Evolutionary conservation across 2,797 vertebrate genomes (phyloP).

Genomic region (Spatula versicolor): DNA sequence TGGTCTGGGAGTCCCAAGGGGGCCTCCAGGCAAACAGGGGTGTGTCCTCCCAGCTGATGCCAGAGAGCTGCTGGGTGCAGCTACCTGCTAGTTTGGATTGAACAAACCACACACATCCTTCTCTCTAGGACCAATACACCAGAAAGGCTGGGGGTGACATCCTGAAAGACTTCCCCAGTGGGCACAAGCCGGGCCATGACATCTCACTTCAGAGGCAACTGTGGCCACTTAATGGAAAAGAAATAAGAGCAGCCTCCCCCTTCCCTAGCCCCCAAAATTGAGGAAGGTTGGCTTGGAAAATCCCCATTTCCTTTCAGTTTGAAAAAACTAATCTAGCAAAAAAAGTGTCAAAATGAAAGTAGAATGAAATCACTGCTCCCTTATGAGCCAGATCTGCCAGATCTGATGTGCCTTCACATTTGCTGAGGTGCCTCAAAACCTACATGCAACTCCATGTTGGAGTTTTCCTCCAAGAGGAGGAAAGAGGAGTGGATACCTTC

Average conservation of each 20-base stretch:
- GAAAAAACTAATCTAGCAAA: not conserved
- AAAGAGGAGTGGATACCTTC: not conserved
- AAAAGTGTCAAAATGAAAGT: not conserved
- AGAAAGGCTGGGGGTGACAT: rapidly evolving
- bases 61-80: not conserved
- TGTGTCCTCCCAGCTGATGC: not conserved
- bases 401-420: not conserved
- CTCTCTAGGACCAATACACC: not conserved
- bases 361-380: not conserved
- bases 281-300: not conserved
- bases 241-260: not conserved
- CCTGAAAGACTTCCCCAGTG: not conserved
- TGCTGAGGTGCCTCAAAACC: not conserved
- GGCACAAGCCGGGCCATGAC: not conserved
- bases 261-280: not conserved
- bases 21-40: rapidly evolving
- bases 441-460: too few relatives aligned
- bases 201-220: not conserved
- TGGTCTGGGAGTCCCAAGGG: not conserved
- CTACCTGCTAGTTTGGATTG: rapidly evolving
- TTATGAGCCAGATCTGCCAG: not conserved
- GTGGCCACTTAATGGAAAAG: not conserved
- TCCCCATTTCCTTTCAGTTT: not conserved
- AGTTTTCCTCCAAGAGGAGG: not conserved
- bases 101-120: not conserved